phyloP scores from a whole-genome alignment of 2,888 invertebrate species.

The Plusia festucae region DNA sequence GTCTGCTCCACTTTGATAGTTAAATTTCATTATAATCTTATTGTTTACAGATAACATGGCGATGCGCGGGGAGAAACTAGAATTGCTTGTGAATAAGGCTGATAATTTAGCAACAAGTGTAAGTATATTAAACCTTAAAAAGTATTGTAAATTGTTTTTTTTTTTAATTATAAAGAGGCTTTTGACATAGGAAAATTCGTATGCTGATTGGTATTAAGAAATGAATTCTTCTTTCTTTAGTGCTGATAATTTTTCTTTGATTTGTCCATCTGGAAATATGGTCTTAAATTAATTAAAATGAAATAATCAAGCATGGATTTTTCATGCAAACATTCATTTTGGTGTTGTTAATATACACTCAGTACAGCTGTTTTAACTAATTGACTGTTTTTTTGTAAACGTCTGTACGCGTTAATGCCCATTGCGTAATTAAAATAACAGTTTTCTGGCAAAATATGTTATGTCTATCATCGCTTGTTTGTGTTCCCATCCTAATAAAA shows the following conservation, averaged over 20 bases:
- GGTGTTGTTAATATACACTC: not conserved
- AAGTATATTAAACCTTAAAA: constrained; percentile 80
- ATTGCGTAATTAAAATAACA: no score
- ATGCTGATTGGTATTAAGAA: no score
- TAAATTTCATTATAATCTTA: constrained; percentile 23
- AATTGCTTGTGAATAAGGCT: constrained; percentile 97
- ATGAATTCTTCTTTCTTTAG: no score
- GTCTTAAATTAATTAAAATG: no score
- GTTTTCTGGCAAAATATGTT: no score
- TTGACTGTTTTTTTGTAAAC: not conserved
- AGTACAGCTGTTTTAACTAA: not conserved
- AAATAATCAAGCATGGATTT: not conserved
- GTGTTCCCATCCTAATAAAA: not conserved
- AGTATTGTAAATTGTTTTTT: not conserved
- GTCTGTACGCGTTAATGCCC: not conserved
- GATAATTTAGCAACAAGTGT: constrained; percentile 96
- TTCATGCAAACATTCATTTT: not conserved
- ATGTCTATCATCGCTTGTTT: no score
- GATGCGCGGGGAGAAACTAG: constrained; percentile 96
- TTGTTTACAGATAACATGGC: constrained; percentile 94
- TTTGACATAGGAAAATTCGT: no score
- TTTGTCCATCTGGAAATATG: no score
- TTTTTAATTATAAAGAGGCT: no score
- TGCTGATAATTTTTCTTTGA: no score
- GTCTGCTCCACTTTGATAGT: not conserved